phyloP scores from a whole-genome alignment of 2,797 vertebrate species.

The Poeciliopsis turneri region DNA sequence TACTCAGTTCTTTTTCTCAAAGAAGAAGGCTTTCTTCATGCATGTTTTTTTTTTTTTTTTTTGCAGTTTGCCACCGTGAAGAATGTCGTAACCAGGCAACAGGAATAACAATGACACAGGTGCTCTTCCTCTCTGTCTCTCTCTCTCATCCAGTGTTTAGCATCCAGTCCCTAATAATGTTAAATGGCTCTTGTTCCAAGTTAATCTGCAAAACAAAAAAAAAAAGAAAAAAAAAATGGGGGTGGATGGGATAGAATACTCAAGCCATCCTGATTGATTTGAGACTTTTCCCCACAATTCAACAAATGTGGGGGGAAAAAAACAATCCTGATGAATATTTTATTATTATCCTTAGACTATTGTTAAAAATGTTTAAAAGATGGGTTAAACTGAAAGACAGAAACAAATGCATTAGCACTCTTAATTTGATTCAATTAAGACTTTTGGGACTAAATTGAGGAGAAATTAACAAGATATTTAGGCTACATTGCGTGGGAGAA shows the following conservation, averaged over 20 bases:
- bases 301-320: background rate
- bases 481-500: background rate
- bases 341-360: background rate
- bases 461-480: background rate
- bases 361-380: background rate
- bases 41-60: conserved; percentile 57
- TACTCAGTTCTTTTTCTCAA: conserved; percentile 5
- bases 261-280: conserved; percentile 28
- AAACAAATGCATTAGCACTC: background rate
- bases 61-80: conserved; percentile 67
- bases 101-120: conserved; percentile 88
- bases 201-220: conserved; percentile 37
- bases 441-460: background rate
- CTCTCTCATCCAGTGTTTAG: conserved; percentile 39
- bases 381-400: background rate
- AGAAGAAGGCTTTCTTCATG: conserved; percentile 74
- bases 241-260: conserved; percentile 30
- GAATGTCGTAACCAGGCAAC: conserved; percentile 86
- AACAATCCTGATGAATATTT: background rate
- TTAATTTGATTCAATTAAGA: background rate
- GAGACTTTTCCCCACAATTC: background rate
- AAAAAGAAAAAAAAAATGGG: background rate
- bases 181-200: conserved; percentile 71
- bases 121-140: conserved; percentile 61
- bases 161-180: conserved; percentile 64